Base-by-base conservation (phyloP, 2,797 vertebrate species). In the Rhodeus uyekii region DNA sequence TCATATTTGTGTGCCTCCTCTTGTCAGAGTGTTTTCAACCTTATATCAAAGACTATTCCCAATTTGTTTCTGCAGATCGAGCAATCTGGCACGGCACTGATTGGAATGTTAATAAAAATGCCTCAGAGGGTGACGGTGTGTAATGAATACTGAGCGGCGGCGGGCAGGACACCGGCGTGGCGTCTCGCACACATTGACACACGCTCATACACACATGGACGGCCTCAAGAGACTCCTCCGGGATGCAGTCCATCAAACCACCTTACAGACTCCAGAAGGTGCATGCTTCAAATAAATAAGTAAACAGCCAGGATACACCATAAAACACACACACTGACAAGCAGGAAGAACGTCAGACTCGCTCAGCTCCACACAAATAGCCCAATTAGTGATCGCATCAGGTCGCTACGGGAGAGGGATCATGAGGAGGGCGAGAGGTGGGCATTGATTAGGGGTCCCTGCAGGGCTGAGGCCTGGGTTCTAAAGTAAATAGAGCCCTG, bases 11-110 rank as follows among this genome's bases (percentile, higher is more conserved):
- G 72, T 84, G 80, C 80, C 78, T 87, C 29, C 86, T 83, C 85
- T 84, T 91, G 89, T 84, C 87, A 83, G 81, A 88, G 82, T 83
- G 84, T 89, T 91, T 91, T 90, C 85, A 87, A 87, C 86, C 83
- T 85, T 68, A 64, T 89, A 91, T 92, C 90, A 92, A 92, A 93
- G 89, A 85, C 90, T 87, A 89, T 90, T 93, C 92, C 90, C 89
- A 91, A 88, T 92, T 93, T 92, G 89, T 90, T 90, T 87, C 89
- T 87, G 86, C 71, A 88, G 89, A 89, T 92, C 90, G 87, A 90
- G 91, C 87, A 86, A 86, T 88, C 85, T 79, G 88, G 86, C 89
- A 55, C 61, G 48, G 82, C 60, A 42, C 87, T 87, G 91, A 92
- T 91, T 86, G 78, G 90, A 92, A 93, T 93, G 87, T 89, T 93